Conservation (phyloP, 1,140 invertebrate species). For the Drosophila repleta region DNA sequence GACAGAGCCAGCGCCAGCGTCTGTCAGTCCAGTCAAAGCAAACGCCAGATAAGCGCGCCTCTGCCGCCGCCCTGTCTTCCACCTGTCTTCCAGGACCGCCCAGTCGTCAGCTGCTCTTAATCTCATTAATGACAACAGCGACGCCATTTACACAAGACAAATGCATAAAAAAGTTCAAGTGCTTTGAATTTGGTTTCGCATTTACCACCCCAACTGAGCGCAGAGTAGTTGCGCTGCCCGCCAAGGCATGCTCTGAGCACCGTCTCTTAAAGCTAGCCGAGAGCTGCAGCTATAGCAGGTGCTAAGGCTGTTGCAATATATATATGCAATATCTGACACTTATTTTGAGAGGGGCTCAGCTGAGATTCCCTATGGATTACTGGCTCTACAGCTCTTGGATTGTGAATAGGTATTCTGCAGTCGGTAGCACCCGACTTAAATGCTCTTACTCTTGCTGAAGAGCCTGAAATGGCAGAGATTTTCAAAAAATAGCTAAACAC, state of each 20-base stretch:
- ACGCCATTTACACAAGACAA: constrained; percentile 75
- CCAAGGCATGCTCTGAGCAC: neutral
- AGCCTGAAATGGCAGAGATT: too few species aligned
- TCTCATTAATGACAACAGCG: constrained; percentile 52
- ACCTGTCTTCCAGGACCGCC: neutral
- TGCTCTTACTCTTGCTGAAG: too few species aligned
- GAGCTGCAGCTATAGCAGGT: too few species aligned
- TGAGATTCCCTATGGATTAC: too few species aligned
- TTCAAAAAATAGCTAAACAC: too few species aligned
- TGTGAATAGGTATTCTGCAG: too few species aligned
- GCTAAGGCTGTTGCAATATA: too few species aligned
- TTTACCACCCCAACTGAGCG: constrained; percentile 21
- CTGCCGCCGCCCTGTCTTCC: neutral
- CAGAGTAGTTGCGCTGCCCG: neutral
- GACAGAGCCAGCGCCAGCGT: constrained; percentile 3
- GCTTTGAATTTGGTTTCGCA: constrained; percentile 74
- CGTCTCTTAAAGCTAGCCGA: too few species aligned
- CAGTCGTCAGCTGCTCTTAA: constrained; percentile 30
- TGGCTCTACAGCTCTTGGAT: too few species aligned
- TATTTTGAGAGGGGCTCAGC: too few species aligned
- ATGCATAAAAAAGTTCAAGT: constrained; percentile 78
- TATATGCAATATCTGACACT: too few species aligned
- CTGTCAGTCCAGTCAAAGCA: constrained; percentile 42
- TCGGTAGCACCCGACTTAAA: too few species aligned
- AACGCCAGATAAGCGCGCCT: constrained; percentile 33